phyloP scores from a whole-genome alignment of 2,888 invertebrate species.

The Sceliomorpha sp. region DNA sequence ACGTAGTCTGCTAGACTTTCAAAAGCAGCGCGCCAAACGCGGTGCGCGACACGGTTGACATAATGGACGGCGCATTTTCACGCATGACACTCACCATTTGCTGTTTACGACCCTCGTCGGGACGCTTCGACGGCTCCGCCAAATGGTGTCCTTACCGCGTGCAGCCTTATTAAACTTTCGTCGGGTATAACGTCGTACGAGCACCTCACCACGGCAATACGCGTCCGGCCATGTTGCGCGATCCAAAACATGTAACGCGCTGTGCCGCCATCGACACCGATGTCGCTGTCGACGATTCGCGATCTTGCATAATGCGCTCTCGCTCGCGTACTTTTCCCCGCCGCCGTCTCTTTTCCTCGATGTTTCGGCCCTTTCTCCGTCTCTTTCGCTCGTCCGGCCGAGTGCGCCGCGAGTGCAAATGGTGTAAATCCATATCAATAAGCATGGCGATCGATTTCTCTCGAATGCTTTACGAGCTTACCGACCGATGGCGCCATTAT shows the following conservation, averaged over 20 bases:
- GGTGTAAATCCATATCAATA: too few relatives aligned
- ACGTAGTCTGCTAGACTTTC: conserved; percentile 50
- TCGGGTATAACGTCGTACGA: conserved; percentile 8
- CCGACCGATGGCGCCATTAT: too few relatives aligned
- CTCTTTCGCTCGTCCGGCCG: too few relatives aligned
- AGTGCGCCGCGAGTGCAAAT: too few relatives aligned
- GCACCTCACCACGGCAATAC: conserved; percentile 39
- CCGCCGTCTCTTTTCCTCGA: not conserved
- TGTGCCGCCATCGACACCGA: conserved; percentile 13
- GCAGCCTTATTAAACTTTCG: conserved; percentile 4
- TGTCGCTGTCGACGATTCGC: conserved; percentile 32
- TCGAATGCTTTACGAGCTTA: too few relatives aligned
- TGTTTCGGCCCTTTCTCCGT: too few relatives aligned
- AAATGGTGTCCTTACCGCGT: not conserved
- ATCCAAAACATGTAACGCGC: conserved; percentile 42
- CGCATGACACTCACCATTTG: conserved; percentile 37
- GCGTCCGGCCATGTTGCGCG: conserved; percentile 50
- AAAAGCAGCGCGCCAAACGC: conserved; percentile 40
- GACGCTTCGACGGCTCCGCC: conserved; percentile 8
- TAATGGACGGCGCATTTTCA: not conserved
- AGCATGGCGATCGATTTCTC: too few relatives aligned
- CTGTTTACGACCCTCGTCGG: not conserved
- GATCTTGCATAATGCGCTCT: conserved; percentile 18
- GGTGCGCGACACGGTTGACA: not conserved
- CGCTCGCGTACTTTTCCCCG: not conserved